Base-by-base conservation (phyloP, 1,140 invertebrate species). In the Lethrus apterus region DNA sequence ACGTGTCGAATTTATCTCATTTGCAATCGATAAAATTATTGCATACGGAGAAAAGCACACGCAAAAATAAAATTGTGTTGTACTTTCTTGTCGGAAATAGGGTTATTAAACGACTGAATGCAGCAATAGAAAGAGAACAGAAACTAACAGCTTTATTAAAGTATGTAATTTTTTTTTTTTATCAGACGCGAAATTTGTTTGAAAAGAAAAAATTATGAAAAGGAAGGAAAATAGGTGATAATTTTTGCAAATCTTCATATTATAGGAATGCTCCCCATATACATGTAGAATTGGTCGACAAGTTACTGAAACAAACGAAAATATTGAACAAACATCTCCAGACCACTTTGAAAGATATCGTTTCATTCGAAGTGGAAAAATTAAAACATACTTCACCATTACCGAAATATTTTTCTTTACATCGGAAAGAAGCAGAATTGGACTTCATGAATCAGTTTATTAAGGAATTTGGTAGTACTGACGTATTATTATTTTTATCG, bases 1-100 rank as follows among this genome's bases (percentile, higher is more conserved):
- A 92, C 68, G 83, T 90, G 2, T 73, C 72, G 2, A 88, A 86
- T 67, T 66, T 89, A 21, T 74, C 77, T 51, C 83, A 91, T 60
- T 67, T 92, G 31, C 88, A 91, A 74, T 75, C 77, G 3, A 75
- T 90, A 4, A 90, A 89, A 65, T 57, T 90, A 14, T 51, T 87
- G 1, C 71, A 77, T 35, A 63, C 67, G 2, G 85, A 88, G 57
- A 80, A 80, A 42, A 82, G 81, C 10, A 86, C 85, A 64, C 84
- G 86, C 54, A 87, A 86, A 64, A 76, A 69, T 0, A 80, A 84
- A 54, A 58, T 75, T 0, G 44, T 70, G 38, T 63, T 85, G 0
- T 69, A 77, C 52, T 90, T 89, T 66, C 59, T 89, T 2, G 78
- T 80, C 20, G 88, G 86, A 1, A 70, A 76, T 26, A 68, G 86